Evolutionary conservation across 2,113 vertebrate species (phyloP).

Genomic region (Pygoscelis antarcticus): DNA sequence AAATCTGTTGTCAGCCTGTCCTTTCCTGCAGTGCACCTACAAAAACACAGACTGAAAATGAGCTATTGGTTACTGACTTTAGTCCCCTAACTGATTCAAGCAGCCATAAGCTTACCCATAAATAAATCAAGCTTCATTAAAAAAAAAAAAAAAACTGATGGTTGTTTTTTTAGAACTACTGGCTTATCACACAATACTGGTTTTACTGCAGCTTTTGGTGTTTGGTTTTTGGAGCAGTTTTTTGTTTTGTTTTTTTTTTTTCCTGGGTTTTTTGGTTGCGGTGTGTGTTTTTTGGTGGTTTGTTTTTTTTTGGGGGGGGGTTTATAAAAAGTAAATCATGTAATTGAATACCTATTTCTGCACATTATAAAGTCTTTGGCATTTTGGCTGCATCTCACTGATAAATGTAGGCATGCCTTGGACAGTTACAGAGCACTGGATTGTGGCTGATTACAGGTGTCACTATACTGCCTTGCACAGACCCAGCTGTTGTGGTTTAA

Average conservation of each 20-base stretch:
- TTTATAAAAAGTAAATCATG: background rate
- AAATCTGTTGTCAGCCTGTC: background rate
- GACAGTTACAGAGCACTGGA: background rate
- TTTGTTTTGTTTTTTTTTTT: too few relatives aligned
- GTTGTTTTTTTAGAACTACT: background rate
- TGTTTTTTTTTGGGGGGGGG: background rate
- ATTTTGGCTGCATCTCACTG: background rate
- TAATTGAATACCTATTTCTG: background rate
- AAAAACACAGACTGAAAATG: background rate
- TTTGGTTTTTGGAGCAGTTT: background rate
- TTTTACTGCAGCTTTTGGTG: background rate
- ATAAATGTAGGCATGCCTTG: background rate
- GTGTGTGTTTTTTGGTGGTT: background rate
- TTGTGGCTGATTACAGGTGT: background rate
- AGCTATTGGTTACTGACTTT: background rate
- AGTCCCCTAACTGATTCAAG: background rate
- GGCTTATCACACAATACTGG: background rate
- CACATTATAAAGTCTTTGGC: too few relatives aligned
- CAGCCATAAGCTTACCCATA: background rate
- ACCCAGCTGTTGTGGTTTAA: background rate
- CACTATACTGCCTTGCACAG: background rate
- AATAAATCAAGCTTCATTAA: background rate
- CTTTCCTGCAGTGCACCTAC: background rate
- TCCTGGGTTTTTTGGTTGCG: background rate
- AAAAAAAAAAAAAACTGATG: background rate